These are phyloP conservation scores for Acyrthosiphon pisum DNA, from an alignment of 1,140 invertebrate species.

Conservation along the genomic window DNA sequence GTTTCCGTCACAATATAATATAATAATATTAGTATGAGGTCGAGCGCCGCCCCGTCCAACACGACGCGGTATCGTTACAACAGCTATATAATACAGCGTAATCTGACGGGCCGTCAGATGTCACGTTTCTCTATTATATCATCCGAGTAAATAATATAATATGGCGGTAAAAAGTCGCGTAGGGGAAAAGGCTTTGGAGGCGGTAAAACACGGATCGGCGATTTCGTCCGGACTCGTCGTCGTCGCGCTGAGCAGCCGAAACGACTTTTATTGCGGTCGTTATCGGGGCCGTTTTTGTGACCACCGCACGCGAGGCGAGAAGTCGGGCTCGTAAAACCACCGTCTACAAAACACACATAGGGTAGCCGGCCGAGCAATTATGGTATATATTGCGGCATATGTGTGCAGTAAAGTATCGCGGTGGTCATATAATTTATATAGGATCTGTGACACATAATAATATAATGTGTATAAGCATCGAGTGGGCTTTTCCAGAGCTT, in stretches of 20 bases:
- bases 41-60: no score
- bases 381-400: neutral
- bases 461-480: neutral
- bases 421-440: neutral
- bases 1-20: no score
- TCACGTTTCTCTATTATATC: neutral
- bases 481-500: neutral
- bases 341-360: neutral
- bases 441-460: neutral
- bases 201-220: neutral
- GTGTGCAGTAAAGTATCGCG: neutral
- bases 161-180: neutral
- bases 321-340: neutral
- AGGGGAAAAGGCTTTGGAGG: neutral
- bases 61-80: neutral
- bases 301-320: no score
- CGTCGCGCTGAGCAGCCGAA: neutral
- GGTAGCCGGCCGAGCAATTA: neutral
- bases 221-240: neutral
- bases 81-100: no score
- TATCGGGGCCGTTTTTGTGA: neutral
- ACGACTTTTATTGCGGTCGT: constrained; percentile 5
- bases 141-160: neutral
- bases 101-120: neutral
- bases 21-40: neutral